These are phyloP conservation scores for Macropodus opercularis DNA, from an alignment of 2,797 vertebrate species.

Conservation along the genomic window DNA sequence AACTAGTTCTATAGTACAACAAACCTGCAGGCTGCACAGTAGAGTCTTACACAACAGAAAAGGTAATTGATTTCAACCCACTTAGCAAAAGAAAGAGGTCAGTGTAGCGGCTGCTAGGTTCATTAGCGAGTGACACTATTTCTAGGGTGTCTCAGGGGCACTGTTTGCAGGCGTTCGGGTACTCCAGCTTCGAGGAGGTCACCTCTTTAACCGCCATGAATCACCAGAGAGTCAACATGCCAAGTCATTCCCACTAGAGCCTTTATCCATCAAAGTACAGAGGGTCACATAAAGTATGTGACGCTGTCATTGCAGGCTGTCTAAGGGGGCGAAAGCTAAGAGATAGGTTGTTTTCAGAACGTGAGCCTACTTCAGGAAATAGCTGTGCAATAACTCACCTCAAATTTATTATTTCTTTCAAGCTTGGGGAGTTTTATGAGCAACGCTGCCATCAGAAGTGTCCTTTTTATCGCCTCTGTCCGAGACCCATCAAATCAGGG, in stretches of 20 bases:
- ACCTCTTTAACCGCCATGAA: slow-evolving; percentile 59
- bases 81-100: slow-evolving; percentile 57
- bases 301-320: slow-evolving; percentile 38
- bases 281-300: slow-evolving; percentile 57
- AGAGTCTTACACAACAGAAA: slow-evolving; percentile 27
- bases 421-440: slow-evolving; percentile 9
- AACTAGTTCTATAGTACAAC: slow-evolving; percentile 25
- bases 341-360: slow-evolving; percentile 68
- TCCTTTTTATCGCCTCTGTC: slow-evolving; percentile 13
- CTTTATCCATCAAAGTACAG: slow-evolving; percentile 50
- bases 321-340: slow-evolving; percentile 32
- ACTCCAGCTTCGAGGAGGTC: slow-evolving; percentile 50
- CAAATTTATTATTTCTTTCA: slow-evolving; percentile 13
- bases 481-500: slow-evolving; percentile 3
- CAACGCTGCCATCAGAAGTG: neutral
- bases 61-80: slow-evolving; percentile 56
- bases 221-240: slow-evolving; percentile 62
- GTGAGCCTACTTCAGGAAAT: slow-evolving; percentile 50
- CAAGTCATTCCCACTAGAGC: slow-evolving; percentile 38
- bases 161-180: slow-evolving; percentile 20
- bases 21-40: slow-evolving; percentile 6
- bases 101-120: slow-evolving; percentile 65
- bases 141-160: slow-evolving; percentile 51
- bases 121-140: slow-evolving; percentile 63
- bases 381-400: slow-evolving; percentile 39